These are phyloP conservation scores for Malacoraja senta DNA, from an alignment of 2,797 vertebrate species.

Conservation along the genomic window DNA sequence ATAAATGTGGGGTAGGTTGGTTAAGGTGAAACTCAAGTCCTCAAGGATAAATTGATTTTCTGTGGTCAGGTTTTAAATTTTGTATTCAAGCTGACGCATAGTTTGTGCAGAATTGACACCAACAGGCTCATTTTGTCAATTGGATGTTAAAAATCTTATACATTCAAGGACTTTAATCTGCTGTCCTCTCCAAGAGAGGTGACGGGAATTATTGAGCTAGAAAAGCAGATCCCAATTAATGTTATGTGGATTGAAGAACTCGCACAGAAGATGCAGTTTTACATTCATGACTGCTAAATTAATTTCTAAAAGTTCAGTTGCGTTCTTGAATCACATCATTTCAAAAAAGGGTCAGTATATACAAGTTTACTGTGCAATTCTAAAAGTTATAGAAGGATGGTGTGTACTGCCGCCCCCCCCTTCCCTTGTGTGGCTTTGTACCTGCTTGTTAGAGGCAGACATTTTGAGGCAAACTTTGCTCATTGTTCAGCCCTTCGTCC, in stretches of 20 bases:
- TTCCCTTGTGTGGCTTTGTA: not conserved
- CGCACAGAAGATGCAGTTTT: not conserved
- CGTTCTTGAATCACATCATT: not conserved
- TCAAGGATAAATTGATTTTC: too few species aligned
- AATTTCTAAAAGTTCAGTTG: not conserved
- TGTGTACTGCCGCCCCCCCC: not conserved
- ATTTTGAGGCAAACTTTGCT: not conserved
- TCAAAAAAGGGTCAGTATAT: not conserved
- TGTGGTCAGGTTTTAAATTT: too few species aligned
- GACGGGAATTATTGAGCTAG: not conserved
- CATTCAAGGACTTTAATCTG: not conserved
- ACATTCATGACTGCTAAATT: not conserved
- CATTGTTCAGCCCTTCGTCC: too few species aligned
- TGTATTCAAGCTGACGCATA: too few species aligned
- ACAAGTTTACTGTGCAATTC: not conserved
- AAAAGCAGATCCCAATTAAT: conserved; percentile 13
- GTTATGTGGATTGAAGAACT: not conserved
- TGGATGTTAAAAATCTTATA: not conserved
- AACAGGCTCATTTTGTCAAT: not conserved
- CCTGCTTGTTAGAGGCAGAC: conserved; percentile 2
- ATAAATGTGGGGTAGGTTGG: too few species aligned
- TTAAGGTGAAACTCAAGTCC: too few species aligned
- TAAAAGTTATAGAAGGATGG: not conserved
- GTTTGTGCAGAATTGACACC: not conserved
- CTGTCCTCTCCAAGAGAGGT: not conserved